Base-by-base conservation (phyloP, 92 coral and sea anemone genomes). In the Palythoa caribaeorum region DNA sequence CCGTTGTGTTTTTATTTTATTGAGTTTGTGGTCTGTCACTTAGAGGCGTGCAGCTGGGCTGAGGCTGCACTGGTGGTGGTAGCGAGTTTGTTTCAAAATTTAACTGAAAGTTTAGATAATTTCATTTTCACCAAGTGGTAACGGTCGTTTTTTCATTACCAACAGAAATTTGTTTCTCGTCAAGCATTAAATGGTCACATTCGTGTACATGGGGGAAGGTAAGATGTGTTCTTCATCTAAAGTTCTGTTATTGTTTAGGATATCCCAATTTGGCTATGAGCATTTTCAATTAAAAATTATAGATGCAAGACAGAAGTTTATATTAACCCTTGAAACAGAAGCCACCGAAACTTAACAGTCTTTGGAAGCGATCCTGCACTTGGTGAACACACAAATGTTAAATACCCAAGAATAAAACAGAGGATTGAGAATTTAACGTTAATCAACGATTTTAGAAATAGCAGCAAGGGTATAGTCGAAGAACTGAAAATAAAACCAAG, bases 181-280 rank as follows among this genome's bases (percentile, higher is more conserved):
- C 99, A 97, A 90, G 99, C 99, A 53, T 94, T 97, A 6, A 97
- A 97, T 90, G 99, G 99, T 44, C 99, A 97, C 86, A 97, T 97
- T 28, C 92, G 99, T 71, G 99, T 97, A 17, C 99, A 97, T 88
- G 99, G 99, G 48, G 99, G 99, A 91, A 97, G 99, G 99, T 97
- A 66, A 10, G 70, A 7, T 90, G 63, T 16, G 59, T 15, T 35
- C 14, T 38, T 38, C 13, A 10, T 9, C 50, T 10, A 0, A 17
- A 17, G 20, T 4, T 63, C n/a, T 63, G n/a, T 63, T 17, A 17
- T 17, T 17, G 4, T n/a, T 16, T 63, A 63, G 21, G n/a, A 63
- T 63, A 17, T 1, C 2, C 19, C 62, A 11, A 11, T 17, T 21
- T 63, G 36, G 2, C 1, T 11, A 28, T 28, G 28, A 28, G 28